phyloP scores from a whole-genome alignment of 2,113 vertebrate species.

The Mohoua ochrocephala region DNA sequence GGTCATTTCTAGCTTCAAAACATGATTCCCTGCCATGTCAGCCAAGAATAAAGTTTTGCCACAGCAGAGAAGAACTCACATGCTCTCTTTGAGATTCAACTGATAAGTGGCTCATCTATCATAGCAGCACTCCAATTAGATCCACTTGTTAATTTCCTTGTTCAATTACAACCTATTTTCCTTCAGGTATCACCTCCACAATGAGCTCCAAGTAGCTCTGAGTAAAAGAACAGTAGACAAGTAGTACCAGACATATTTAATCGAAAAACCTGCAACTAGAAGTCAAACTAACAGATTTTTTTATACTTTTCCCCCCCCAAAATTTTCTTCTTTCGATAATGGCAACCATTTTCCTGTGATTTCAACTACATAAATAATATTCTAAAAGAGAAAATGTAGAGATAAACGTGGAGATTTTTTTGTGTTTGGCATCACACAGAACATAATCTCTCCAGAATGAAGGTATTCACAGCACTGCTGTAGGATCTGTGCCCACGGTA shows the following conservation, averaged over 20 bases:
- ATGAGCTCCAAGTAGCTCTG: background rate
- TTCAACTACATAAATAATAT: background rate
- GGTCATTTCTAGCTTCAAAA: background rate
- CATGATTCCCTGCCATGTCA: background rate
- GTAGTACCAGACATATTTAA: background rate
- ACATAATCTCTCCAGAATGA: background rate
- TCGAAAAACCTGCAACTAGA: background rate
- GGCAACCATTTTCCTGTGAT: background rate
- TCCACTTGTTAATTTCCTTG: background rate
- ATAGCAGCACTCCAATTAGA: background rate
- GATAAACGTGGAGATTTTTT: background rate
- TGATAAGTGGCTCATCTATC: background rate
- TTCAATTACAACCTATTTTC: background rate
- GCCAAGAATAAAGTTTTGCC: background rate
- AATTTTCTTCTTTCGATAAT: background rate
- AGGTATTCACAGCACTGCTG: background rate
- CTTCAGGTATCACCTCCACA: background rate
- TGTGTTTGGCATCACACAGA: background rate
- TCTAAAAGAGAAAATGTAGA: background rate
- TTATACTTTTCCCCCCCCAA: accelerated
- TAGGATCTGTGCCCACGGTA: background rate
- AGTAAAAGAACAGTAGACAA: background rate
- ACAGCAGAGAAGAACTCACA: background rate
- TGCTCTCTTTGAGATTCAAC: background rate
- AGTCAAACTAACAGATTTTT: background rate